A percentile compares a stretch with the other conserved stretches of the same genome.
Evolutionary conservation across 2,888 invertebrate species (phyloP).

Genomic region (Leucania comma): DNA sequence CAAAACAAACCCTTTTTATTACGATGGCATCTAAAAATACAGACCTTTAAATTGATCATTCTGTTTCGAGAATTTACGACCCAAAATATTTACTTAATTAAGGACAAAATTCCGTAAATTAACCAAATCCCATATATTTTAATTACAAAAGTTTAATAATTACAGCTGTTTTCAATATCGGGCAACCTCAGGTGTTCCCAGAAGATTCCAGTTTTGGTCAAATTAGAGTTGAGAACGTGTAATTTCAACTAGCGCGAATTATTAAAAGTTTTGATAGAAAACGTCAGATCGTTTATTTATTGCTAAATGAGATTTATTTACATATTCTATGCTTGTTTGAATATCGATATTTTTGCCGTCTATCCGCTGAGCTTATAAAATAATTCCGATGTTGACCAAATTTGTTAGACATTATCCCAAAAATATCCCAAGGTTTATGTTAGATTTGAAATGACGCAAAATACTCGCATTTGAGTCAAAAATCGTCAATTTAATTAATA

Average conservation of each 20-base stretch:
- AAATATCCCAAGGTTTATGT: no score
- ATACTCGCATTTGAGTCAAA: no score
- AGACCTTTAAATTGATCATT: background rate
- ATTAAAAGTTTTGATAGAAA: slow-evolving; percentile 15
- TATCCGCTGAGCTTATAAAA: no score
- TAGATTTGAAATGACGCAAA: no score
- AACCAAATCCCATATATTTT: slow-evolving; percentile 51
- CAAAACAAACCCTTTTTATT: slow-evolving; percentile 14
- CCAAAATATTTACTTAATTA: slow-evolving; percentile 23
- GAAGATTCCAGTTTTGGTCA: slow-evolving; percentile 17
- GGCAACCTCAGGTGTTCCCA: slow-evolving; percentile 46
- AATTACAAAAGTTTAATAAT: slow-evolving; percentile 58
- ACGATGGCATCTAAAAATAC: background rate
- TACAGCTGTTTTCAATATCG: slow-evolving; percentile 41
- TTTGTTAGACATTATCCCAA: no score
- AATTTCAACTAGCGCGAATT: slow-evolving; percentile 7
- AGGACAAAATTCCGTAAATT: slow-evolving; percentile 33
- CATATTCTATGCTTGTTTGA: background rate
- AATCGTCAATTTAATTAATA: no score
- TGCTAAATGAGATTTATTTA: background rate
- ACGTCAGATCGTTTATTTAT: slow-evolving; percentile 16
- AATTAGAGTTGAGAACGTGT: slow-evolving; percentile 2
- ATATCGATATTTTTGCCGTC: background rate
- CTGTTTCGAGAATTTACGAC: background rate
- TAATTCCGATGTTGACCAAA: no score